Base-by-base conservation (phyloP, 2,888 invertebrate genomes). In the Hirudinaria manillensis region DNA sequence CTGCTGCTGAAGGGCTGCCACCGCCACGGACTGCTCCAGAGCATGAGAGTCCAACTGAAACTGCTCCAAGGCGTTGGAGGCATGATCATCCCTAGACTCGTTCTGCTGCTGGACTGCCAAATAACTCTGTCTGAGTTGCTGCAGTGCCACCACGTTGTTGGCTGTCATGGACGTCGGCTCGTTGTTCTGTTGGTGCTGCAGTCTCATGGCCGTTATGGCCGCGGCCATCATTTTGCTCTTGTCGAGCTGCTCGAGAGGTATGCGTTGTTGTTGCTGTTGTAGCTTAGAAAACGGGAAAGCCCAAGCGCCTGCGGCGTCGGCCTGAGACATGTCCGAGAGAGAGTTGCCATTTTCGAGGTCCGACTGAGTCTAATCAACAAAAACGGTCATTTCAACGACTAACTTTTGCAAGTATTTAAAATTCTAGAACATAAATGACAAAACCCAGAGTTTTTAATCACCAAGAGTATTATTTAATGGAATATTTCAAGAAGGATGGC, bases 161-260 rank as follows among this genome's bases (percentile, higher is more conserved):
- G 55, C 56, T 1, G 73, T 36, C 19, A 73, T 29, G 27, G 36
- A 36, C 1, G 55, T 36, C 3, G 56, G 73, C 32, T 45, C 53
- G 34, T 36, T 53, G 16, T 51, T 72, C 36, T 73, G 73, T 7
- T 73, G 56, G 24, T 73, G 73, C 38, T 73, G 73, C 24, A 53
- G 73, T 38, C 73, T 55, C 32, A 73, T 73, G 32, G 65, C 56
- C 2, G 61, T 55, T 65, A 73, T 27, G n/a, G 73, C 56, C 10
- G 73, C 73, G 4, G 73, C 73, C 73, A 73, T 73, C 24, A 73
- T 55, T 65, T 73, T 73, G 21, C 55, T 55, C 21, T 73, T 73
- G 21, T 73, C 73, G 21, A 61, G 24, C 36, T 68, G 32, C 21
- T 61, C 61, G 6, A 72, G 24, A 55, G 53, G 16, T 24, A 72